Conservation (phyloP, 37 sponge, comb jelly and placozoan species). For the Eunapius fragilis region DNA sequence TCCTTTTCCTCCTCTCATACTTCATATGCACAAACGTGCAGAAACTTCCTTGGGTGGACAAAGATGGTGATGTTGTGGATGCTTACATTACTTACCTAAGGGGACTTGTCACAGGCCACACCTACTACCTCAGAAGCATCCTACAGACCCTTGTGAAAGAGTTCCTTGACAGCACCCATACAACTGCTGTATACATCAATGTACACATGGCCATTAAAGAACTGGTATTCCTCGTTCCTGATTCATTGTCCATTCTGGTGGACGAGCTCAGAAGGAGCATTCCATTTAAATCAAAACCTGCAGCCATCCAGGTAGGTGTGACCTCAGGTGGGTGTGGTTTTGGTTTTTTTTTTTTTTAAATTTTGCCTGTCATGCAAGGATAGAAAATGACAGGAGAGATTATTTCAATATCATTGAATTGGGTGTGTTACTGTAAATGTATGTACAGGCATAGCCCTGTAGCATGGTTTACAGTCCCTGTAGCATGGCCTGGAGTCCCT, state of each 20-base stretch:
- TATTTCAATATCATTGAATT: no score
- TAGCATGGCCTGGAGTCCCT: no score
- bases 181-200: neutral
- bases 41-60: slow-evolving; percentile 57
- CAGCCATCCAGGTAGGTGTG: slow-evolving; percentile 12
- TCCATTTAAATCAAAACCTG: slow-evolving; percentile 9
- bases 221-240: neutral
- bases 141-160: slow-evolving; percentile 37
- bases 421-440: no score
- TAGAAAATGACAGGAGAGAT: no score
- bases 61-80: slow-evolving; percentile 28
- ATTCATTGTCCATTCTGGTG: neutral
- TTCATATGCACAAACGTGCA: neutral
- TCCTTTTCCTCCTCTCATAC: no score
- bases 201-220: neutral
- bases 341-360: no score
- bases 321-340: no score
- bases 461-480: no score
- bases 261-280: neutral
- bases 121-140: slow-evolving; percentile 56
- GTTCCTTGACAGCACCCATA: neutral
- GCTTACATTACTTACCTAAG: slow-evolving; percentile 66
- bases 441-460: no score
- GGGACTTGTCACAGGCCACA: slow-evolving; percentile 68
- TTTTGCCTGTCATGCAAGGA: neutral